Percentiles rank a stretch among this genome's conserved stretches.
These are phyloP conservation scores for Eumacrocentrus americanus DNA, from an alignment of 2,888 invertebrate genomes.

Conservation along the genomic window DNA sequence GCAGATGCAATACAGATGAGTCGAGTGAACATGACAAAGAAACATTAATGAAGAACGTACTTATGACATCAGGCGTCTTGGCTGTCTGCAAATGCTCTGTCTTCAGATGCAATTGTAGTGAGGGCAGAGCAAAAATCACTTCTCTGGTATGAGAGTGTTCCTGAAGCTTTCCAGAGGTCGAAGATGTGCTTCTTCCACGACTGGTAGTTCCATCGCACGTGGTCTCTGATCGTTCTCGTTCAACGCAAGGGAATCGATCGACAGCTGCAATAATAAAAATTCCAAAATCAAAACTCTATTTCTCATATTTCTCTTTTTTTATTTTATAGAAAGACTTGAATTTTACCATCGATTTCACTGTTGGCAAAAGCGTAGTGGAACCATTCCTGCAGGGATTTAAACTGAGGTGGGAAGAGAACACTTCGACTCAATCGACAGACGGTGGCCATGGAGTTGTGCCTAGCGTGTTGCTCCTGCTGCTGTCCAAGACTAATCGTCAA, in stretches of 20 bases:
- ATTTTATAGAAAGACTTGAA: too few species aligned
- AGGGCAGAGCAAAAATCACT: conserved; percentile 95
- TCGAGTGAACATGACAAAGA: conserved; percentile 4
- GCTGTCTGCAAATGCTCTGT: conserved; percentile 88
- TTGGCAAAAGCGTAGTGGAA: conserved; percentile 95
- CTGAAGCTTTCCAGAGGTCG: conserved; percentile 68
- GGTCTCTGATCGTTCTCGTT: conserved; percentile 72
- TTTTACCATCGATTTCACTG: conserved; percentile 88
- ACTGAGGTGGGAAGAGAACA: conserved; percentile 93
- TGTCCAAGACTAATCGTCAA: conserved; percentile 87
- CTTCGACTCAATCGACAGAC: conserved; percentile 91
- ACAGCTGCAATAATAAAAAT: conserved; percentile 69
- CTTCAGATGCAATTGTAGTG: conserved; percentile 89
- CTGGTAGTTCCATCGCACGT: conserved; percentile 58
- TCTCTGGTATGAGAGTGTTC: conserved; percentile 86
- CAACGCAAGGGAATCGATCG: conserved; percentile 88
- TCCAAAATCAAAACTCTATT: too few species aligned
- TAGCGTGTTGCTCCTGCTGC: conserved; percentile 67
- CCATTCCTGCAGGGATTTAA: conserved; percentile 94
- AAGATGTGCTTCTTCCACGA: conserved; percentile 62
- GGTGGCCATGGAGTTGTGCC: conserved; percentile 91
- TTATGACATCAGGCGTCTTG: conserved; percentile 71
- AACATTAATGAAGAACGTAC: conserved; percentile 50
- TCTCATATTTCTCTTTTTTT: too few species aligned
- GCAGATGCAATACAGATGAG: conserved; percentile 9